Evolutionary conservation across 2,888 invertebrate species (phyloP).

Genomic region (Zele albiditarsus): DNA sequence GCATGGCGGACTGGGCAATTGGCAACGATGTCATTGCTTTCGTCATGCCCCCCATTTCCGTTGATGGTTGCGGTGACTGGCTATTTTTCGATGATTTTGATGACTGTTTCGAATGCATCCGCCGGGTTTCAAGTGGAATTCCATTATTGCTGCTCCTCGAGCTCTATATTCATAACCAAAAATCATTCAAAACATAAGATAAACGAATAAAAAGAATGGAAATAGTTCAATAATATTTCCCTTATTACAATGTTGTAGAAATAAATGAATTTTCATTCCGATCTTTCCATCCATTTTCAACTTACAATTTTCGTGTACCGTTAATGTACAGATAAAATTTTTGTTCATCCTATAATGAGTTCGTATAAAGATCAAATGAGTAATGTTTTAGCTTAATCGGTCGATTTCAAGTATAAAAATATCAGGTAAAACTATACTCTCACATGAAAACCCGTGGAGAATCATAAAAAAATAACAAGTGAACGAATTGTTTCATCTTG

Average conservation of each 20-base stretch:
- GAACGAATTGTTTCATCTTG: too few species aligned
- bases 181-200: not conserved
- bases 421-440: too few species aligned
- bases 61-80: conserved; percentile 61
- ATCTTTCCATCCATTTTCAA: too few species aligned
- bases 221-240: not conserved
- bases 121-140: conserved; percentile 61
- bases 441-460: too few species aligned
- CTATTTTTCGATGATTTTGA: conserved; percentile 69
- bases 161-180: conserved; percentile 56
- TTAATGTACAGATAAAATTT: too few species aligned
- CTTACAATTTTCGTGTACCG: too few species aligned
- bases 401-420: too few species aligned
- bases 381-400: too few species aligned
- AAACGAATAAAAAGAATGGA: not conserved
- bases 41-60: conserved; percentile 25
- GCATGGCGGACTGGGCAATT: conserved; percentile 50
- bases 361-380: too few species aligned
- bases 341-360: too few species aligned
- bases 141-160: conserved; percentile 65
- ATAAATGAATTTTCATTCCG: too few species aligned
- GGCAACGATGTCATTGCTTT: conserved; percentile 5
- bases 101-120: conserved; percentile 71
- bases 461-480: too few species aligned
- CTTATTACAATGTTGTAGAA: not conserved